These are phyloP conservation scores for Ips nitidus DNA, from an alignment of 1,140 invertebrate species.

Conservation along the genomic window DNA sequence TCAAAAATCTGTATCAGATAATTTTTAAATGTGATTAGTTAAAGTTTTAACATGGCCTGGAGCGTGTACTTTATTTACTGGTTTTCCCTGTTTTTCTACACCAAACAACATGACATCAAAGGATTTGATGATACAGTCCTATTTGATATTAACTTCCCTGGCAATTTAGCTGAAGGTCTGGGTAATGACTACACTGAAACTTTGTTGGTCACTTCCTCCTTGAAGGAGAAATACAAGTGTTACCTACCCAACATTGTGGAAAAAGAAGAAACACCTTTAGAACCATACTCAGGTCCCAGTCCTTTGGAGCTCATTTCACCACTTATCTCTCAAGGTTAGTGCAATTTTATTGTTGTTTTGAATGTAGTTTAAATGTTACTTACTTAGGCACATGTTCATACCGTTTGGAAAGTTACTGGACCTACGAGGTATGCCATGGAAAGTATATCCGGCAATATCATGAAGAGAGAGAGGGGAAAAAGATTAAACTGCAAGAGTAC, in stretches of 20 bases:
- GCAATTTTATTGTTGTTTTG: background rate
- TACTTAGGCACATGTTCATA: constrained; percentile 70
- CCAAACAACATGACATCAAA: constrained; percentile 60
- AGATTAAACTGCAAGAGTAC: constrained; percentile 79
- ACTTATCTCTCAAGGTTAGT: constrained; percentile 65
- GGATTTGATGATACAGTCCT: constrained; percentile 81
- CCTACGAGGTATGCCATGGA: constrained; percentile 96
- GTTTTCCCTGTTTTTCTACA: background rate
- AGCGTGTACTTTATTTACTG: background rate
- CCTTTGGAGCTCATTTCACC: constrained; percentile 75
- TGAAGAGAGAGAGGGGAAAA: constrained; percentile 88
- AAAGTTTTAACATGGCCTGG: background rate
- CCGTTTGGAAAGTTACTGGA: constrained; percentile 93
- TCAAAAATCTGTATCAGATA: too few species aligned
- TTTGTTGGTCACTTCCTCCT: constrained; percentile 62
- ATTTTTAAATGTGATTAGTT: background rate
- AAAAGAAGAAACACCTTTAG: constrained; percentile 58
- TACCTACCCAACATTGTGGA: constrained; percentile 68
- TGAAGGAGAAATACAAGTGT: constrained; percentile 75
- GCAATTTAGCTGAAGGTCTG: constrained; percentile 57
- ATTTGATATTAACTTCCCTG: constrained; percentile 80
- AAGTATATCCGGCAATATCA: constrained; percentile 90
- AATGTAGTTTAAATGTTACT: background rate
- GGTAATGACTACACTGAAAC: constrained; percentile 56
- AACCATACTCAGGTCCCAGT: constrained; percentile 68